Percentiles rank a stretch among this genome's conserved stretches.
These are phyloP conservation scores for Odontomyia ornata DNA, from an alignment of 2,888 invertebrate species.

Conservation along the genomic window DNA sequence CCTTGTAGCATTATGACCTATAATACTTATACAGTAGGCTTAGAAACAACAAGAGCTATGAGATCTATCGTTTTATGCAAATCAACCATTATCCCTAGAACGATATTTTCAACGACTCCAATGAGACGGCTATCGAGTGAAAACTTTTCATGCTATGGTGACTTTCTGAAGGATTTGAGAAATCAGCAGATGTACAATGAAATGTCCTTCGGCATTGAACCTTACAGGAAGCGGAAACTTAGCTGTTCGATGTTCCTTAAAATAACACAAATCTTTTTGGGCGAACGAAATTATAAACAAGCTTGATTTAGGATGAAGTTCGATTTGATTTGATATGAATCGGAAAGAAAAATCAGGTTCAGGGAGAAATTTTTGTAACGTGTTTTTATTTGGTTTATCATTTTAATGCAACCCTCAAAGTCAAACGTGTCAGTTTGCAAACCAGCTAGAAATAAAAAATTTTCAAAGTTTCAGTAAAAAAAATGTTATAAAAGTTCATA, in stretches of 20 bases:
- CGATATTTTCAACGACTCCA: not conserved
- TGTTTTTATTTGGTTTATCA: too few species aligned
- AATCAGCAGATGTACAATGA: constrained; percentile 13
- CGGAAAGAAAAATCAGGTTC: too few species aligned
- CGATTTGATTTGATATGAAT: not conserved
- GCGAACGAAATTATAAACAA: not conserved
- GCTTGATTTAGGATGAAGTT: not conserved
- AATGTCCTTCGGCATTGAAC: not conserved
- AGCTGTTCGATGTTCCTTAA: not conserved
- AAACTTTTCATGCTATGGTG: not conserved
- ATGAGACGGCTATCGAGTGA: not conserved
- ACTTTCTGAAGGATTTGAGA: not conserved
- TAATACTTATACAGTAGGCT: constrained; percentile 21
- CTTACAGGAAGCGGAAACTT: not conserved
- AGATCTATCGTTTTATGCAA: constrained; percentile 23
- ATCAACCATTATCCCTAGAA: not conserved
- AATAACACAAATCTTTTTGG: not conserved
- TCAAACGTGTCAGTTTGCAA: too few species aligned
- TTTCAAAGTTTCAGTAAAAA: too few species aligned
- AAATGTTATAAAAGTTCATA: too few species aligned
- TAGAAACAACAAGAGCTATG: constrained; percentile 2
- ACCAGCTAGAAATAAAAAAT: too few species aligned
- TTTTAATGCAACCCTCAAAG: too few species aligned
- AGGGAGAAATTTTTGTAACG: too few species aligned
- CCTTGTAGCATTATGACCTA: not conserved